Conservation (phyloP, 2,888 invertebrate species). For the Didymodactylos carnosus region DNA sequence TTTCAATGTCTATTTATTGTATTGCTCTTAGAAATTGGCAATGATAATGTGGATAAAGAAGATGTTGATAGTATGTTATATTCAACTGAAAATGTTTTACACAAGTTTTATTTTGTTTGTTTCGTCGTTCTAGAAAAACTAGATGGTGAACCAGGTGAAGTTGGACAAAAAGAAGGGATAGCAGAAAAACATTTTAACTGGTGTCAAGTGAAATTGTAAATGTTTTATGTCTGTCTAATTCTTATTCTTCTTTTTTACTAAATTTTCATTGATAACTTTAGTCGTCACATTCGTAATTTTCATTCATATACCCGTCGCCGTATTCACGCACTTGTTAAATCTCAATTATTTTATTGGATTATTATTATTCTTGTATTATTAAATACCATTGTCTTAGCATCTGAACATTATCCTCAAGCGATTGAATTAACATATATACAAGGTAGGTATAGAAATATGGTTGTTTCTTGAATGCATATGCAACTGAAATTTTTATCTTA, state of each 20-base stretch:
- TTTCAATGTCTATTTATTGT: background rate
- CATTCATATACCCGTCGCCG: conserved; percentile 43
- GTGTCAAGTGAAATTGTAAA: background rate
- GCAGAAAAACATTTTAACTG: background rate
- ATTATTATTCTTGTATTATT: conserved; percentile 92
- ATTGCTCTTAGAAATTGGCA: background rate
- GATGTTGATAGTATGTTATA: background rate
- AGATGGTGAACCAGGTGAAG: background rate
- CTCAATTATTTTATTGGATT: conserved; percentile 95
- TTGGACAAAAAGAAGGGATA: background rate
- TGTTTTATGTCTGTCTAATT: background rate
- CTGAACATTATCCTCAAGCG: conserved; percentile 85
- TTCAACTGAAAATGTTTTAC: background rate
- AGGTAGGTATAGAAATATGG: conserved; percentile 40
- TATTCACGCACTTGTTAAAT: conserved; percentile 82
- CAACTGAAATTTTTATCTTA: conserved; percentile 20
- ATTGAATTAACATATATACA: conserved; percentile 85
- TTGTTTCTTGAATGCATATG: too few species aligned
- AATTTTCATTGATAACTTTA: background rate
- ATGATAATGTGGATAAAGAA: background rate
- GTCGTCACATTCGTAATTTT: background rate
- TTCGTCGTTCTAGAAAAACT: background rate
- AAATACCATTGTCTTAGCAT: conserved; percentile 86
- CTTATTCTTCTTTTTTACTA: background rate
- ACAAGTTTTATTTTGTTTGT: background rate